A percentile compares a stretch with the other conserved stretches of the same genome.
Conservation (phyloP, 2,797 vertebrate genomes). For the Mus minutoides region DNA sequence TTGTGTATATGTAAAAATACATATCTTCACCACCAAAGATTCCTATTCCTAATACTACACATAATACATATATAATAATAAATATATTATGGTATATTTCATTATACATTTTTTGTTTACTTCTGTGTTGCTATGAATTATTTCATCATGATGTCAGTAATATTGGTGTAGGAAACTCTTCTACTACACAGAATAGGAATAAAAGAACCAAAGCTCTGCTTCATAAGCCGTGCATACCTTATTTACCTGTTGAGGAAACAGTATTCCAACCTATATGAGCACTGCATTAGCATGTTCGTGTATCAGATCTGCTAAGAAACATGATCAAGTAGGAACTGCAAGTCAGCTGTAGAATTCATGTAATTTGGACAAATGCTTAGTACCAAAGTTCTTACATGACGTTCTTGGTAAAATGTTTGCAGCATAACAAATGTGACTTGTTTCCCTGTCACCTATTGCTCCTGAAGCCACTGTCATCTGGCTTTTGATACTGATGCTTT, state of each 20-base stretch:
- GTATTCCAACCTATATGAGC: background rate
- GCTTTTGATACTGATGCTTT: conserved; percentile 29
- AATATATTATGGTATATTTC: background rate
- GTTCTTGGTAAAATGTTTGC: background rate
- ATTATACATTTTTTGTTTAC: background rate
- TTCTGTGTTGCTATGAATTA: background rate
- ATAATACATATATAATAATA: background rate
- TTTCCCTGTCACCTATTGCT: background rate
- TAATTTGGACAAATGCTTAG: background rate
- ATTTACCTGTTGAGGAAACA: conserved; percentile 52
- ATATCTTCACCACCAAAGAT: background rate
- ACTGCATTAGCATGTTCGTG: background rate
- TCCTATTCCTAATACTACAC: background rate
- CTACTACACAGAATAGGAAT: background rate
- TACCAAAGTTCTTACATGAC: background rate
- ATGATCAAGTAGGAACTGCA: conserved; percentile 31
- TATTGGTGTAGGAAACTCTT: background rate
- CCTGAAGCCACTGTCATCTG: conserved; percentile 12
- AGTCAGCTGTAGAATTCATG: background rate
- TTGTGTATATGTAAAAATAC: background rate
- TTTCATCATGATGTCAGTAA: background rate
- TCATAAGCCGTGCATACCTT: background rate
- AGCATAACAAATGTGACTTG: background rate
- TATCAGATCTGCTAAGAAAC: conserved; percentile 25
- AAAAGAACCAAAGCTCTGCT: background rate